Evolutionary conservation across 2,888 invertebrate genomes (phyloP), one percentile per base, ranked within the genome.

Genomic region (Belgica antarctica): DNA sequence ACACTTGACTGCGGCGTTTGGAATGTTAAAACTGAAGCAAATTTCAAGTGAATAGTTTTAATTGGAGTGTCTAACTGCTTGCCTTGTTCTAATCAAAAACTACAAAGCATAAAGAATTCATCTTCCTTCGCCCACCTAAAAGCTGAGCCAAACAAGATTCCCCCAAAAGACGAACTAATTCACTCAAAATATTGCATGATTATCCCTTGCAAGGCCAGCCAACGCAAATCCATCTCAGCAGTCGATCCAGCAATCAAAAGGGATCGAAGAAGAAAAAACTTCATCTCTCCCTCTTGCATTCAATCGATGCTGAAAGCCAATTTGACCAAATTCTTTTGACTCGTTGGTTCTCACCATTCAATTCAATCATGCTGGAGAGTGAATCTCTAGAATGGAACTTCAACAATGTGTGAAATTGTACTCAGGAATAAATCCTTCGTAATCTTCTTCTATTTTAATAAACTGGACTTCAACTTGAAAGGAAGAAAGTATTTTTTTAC

Each of bases 341-440:
- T 61, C 52, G 22, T 52, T 52, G 52, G 52, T n/a, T 52, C 61
- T 61, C 28, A 61, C 28, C 61, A 25, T n/a, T 61, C 61, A n/a
- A n/a, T n/a, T n/a, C n/a, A 61, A 61, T 27, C 61, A 61, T 65
- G 22, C 8, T 46, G n/a, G 46, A n/a, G n/a, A 22, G 22, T 52
- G 52, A 52, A 52, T 52, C 52, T 52, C 22, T 22, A 52, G 52
- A 52, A 52, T 8, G 22, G 41, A n/a, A n/a, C 41, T 52, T 66
- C 65, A 66, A 47, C 46, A 66, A 66, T 66, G 65, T 66, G 47
- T 66, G 65, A 66, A 66, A 47, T 66, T 66, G 47, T 46, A 27
- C 28, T 66, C 28, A 41, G 15, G 65, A 66, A 19, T 17, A 63
- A 46, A 34, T 65, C 25, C n/a, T n/a, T 52, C 47, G n/a, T 65